Evolutionary conservation across 2,888 invertebrate species (phyloP).

Genomic region (Stenotaenia linearis): DNA sequence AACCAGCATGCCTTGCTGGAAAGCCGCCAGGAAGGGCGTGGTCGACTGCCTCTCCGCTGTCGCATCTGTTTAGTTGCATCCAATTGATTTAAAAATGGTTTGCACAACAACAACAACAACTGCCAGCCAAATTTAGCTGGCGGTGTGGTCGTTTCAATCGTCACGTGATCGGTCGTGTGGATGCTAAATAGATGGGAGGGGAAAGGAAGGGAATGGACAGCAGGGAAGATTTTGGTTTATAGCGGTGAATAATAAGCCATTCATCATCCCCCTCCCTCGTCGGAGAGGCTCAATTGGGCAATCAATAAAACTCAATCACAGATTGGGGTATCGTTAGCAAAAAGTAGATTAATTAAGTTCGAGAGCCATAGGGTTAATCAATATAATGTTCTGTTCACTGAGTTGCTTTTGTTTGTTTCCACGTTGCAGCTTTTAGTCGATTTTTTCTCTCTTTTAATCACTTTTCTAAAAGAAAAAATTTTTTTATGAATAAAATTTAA

Average conservation of each 20-base stretch:
- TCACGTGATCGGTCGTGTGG: not conserved
- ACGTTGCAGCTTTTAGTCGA: too few relatives aligned
- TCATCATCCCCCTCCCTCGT: not conserved
- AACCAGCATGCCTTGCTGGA: slow-evolving; percentile 7
- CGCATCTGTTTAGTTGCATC: slow-evolving; percentile 16
- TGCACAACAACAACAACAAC: slow-evolving; percentile 7
- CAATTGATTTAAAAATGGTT: slow-evolving; percentile 24
- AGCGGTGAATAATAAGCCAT: not conserved
- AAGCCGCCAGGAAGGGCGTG: not conserved
- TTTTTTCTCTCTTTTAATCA: too few relatives aligned
- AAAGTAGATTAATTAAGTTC: not conserved
- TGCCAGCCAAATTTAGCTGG: not conserved
- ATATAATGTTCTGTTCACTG: too few relatives aligned
- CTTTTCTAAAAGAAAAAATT: too few relatives aligned
- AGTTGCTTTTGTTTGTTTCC: too few relatives aligned
- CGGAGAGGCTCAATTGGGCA: not conserved
- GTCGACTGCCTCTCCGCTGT: not conserved
- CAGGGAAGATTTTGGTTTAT: not conserved
- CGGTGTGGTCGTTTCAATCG: not conserved
- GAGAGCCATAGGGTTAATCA: not conserved
- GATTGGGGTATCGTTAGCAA: not conserved
- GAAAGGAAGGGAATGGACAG: not conserved
- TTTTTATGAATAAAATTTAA: too few relatives aligned
- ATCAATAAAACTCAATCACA: slow-evolving; percentile 18
- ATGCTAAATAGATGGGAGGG: not conserved